Percentiles rank a stretch among this genome's conserved stretches.
Conservation (phyloP, 2,797 vertebrate genomes). For the Galago senegalensis region DNA sequence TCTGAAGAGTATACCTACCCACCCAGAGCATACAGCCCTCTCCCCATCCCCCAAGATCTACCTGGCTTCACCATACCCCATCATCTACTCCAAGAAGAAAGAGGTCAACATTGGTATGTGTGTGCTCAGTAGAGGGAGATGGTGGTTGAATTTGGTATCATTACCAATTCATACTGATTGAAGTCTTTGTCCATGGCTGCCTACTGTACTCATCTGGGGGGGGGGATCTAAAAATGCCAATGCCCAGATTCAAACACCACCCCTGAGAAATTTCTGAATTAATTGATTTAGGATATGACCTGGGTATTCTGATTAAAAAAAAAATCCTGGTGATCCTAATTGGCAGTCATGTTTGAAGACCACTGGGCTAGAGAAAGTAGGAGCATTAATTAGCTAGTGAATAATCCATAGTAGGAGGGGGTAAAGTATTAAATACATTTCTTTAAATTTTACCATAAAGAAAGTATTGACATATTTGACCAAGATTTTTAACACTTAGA, state of each 20-base stretch:
- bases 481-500: neutral
- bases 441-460: conserved; percentile 17
- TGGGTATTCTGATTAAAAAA: neutral
- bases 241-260: neutral
- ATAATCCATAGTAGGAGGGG: neutral
- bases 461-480: conserved; percentile 12
- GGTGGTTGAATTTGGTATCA: neutral
- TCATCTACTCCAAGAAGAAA: neutral
- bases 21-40: neutral
- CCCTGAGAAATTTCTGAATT: neutral
- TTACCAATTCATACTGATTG: neutral
- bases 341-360: neutral
- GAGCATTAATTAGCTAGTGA: neutral
- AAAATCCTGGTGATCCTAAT: neutral
- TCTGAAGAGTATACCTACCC: neutral
- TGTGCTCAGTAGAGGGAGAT: neutral
- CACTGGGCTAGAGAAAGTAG: neutral
- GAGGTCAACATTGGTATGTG: neutral
- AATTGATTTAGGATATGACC: neutral
- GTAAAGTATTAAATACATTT: conserved; percentile 11
- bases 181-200: neutral
- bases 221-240: neutral
- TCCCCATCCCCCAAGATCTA: neutral
- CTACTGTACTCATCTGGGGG: neutral
- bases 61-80: neutral